Evolutionary conservation across 2,797 vertebrate species (phyloP).

Genomic region (Aplochiton taeniatus): DNA sequence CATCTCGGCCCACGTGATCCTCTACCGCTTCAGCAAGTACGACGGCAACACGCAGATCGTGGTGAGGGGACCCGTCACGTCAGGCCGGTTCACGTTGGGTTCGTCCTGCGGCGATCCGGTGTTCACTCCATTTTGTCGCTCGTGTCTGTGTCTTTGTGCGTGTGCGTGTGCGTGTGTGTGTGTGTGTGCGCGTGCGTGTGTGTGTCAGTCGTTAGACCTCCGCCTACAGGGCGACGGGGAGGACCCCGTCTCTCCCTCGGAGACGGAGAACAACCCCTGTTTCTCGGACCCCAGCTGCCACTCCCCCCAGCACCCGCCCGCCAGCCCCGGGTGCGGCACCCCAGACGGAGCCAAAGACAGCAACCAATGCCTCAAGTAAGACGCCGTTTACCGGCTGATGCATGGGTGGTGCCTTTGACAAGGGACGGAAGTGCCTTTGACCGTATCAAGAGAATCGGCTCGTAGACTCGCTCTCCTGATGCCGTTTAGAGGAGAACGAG

Average conservation of each 20-base stretch:
- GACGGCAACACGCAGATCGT: conserved; percentile 91
- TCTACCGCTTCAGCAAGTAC: conserved; percentile 94
- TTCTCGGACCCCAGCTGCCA: conserved; percentile 85
- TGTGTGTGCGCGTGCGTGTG: conserved; percentile 12
- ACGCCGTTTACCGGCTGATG: neutral
- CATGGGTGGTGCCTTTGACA: neutral
- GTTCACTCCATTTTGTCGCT: neutral
- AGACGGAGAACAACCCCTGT: conserved; percentile 85
- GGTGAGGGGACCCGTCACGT: conserved; percentile 76
- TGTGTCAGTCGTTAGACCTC: conserved; percentile 86
- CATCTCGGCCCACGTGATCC: conserved; percentile 90
- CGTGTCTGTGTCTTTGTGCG: conserved; percentile 10
- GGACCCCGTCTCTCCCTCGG: conserved; percentile 88
- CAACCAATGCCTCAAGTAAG: conserved; percentile 89
- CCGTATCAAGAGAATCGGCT: no score
- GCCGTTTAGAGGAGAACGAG: neutral
- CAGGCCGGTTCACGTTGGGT: neutral
- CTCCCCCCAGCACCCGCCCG: conserved; percentile 83
- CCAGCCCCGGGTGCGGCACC: conserved; percentile 82
- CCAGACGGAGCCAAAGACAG: conserved; percentile 86
- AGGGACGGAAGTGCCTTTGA: no score
- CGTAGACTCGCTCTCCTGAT: no score
- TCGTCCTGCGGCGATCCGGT: neutral
- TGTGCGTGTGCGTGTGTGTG: conserved; percentile 1
- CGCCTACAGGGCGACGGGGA: conserved; percentile 90